Conservation (phyloP, 2,888 invertebrate species). For the Stratiomys singularior region DNA sequence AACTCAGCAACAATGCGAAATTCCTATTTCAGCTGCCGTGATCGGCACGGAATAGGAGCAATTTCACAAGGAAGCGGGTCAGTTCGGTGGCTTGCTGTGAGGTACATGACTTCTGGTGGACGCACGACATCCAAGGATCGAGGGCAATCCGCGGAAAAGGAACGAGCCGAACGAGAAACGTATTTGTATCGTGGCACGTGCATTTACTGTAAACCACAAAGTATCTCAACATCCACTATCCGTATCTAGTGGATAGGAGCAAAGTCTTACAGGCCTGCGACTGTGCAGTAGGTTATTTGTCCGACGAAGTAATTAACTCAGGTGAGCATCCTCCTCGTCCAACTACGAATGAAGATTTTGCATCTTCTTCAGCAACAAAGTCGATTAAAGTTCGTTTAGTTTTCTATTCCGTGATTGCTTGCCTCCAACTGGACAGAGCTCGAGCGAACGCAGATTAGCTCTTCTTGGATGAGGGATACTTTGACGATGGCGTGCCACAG, state of each 20-base stretch:
- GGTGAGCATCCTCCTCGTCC: slow-evolving; percentile 32
- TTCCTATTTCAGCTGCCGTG: background rate
- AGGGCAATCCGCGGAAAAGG: background rate
- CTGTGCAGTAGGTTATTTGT: slow-evolving; percentile 37
- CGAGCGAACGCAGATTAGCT: background rate
- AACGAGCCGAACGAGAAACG: background rate
- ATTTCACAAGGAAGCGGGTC: slow-evolving; percentile 22
- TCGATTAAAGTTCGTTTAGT: slow-evolving; percentile 45
- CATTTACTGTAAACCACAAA: slow-evolving; percentile 30
- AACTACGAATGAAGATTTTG: background rate
- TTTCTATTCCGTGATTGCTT: slow-evolving; percentile 33
- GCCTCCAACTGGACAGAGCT: background rate
- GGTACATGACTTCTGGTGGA: slow-evolving; percentile 42
- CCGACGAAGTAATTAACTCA: slow-evolving; percentile 37
- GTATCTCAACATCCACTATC: background rate
- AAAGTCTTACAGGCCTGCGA: background rate
- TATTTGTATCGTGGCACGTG: background rate
- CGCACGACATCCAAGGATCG: slow-evolving; percentile 23
- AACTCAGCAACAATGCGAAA: background rate
- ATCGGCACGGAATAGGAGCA: slow-evolving; percentile 1
- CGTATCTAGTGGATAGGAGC: background rate
- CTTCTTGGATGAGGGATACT: background rate
- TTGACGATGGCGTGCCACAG: slow-evolving; percentile 15
- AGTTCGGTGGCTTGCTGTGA: slow-evolving; percentile 22
- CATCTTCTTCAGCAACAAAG: slow-evolving; percentile 29